A percentile compares a stretch with the other conserved stretches of the same genome.
These are phyloP conservation scores for Lacerta agilis DNA, from an alignment of 2,797 vertebrate genomes.

Conservation along the genomic window DNA sequence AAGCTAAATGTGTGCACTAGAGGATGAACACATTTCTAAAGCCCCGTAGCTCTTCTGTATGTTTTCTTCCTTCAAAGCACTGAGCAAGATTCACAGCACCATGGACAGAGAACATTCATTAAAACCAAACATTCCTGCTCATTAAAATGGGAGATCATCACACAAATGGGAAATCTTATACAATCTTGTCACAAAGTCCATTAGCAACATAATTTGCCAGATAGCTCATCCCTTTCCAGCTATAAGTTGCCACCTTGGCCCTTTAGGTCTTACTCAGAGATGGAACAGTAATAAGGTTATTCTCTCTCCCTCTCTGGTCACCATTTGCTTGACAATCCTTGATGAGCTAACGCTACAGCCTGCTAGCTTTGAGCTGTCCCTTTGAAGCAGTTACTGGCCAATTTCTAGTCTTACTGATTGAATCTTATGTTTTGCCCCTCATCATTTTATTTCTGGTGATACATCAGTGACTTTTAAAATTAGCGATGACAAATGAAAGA, in stretches of 20 bases:
- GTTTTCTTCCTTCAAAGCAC: slow-evolving; percentile 12
- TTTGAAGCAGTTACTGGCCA: neutral
- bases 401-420: slow-evolving; percentile 30
- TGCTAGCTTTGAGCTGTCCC: neutral
- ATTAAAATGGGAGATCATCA: slow-evolving; percentile 28
- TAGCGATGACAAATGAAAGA: slow-evolving; percentile 69
- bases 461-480: slow-evolving; percentile 68
- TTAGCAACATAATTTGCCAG: neutral
- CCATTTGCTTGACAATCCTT: accelerated
- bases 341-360: neutral
- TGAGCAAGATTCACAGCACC: neutral
- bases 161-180: neutral
- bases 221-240: slow-evolving; percentile 18
- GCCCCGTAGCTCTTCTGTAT: neutral
- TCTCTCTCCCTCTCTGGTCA: neutral
- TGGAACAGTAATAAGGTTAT: neutral
- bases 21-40: slow-evolving; percentile 20
- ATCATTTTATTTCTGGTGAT: slow-evolving; percentile 58
- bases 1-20: slow-evolving; percentile 12
- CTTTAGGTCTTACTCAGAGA: neutral
- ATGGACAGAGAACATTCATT: slow-evolving; percentile 6
- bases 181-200: neutral
- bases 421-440: neutral
- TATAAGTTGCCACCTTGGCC: neutral
- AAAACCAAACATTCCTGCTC: slow-evolving; percentile 18